Evolutionary conservation across 2,113 vertebrate genomes (phyloP).

Genomic region (Chrysemys picta): DNA sequence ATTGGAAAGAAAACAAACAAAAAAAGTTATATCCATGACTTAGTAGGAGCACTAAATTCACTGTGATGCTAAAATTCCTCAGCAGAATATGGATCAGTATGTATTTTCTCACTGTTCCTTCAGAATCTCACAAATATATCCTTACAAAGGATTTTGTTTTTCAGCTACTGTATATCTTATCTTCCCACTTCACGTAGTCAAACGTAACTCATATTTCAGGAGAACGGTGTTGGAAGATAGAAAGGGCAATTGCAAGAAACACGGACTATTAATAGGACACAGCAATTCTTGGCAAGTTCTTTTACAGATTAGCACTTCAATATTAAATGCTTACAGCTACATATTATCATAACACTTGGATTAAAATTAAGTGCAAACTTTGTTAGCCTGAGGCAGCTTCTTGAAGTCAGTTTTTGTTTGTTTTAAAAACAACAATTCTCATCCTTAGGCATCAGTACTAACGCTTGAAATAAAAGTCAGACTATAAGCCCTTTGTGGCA

Average conservation of each 20-base stretch:
- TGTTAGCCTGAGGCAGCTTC: background rate
- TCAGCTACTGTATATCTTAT: background rate
- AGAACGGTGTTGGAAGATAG: background rate
- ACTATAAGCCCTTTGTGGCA: background rate
- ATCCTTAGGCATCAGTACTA: background rate
- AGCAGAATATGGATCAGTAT: background rate
- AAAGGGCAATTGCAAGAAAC: background rate
- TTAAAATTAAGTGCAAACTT: background rate
- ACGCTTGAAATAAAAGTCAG: background rate
- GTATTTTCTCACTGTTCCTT: background rate
- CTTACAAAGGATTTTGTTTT: background rate
- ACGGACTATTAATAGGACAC: background rate
- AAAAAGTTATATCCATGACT: constrained; percentile 30
- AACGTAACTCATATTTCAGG: background rate
- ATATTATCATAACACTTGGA: background rate
- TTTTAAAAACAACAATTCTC: background rate
- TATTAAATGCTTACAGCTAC: background rate
- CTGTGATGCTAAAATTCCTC: background rate
- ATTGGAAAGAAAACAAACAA: constrained; percentile 2
- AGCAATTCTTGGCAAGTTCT: background rate
- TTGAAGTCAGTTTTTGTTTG: background rate
- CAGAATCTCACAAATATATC: background rate
- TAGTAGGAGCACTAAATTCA: background rate
- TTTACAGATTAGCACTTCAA: background rate
- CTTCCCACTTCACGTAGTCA: background rate